These are phyloP conservation scores for Chinchilla lanigera DNA, from an alignment of 2,113 vertebrate genomes.

Conservation along the genomic window DNA sequence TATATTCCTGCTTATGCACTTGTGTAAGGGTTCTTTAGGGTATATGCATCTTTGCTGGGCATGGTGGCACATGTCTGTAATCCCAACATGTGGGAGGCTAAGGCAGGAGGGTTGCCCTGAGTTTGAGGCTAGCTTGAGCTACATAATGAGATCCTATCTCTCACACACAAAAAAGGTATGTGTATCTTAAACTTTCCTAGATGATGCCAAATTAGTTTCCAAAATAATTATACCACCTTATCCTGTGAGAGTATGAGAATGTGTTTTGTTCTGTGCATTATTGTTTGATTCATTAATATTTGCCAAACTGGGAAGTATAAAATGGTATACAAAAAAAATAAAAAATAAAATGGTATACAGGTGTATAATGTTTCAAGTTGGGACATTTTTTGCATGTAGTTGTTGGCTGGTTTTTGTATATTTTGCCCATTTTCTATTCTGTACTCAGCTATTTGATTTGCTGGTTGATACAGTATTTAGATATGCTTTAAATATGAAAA, in stretches of 20 bases:
- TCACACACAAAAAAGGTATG: too few relatives aligned
- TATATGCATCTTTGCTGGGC: neutral
- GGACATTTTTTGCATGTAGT: neutral
- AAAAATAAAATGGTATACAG: neutral
- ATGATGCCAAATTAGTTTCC: neutral
- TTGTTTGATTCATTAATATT: conserved; percentile 33
- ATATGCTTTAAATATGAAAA: conserved; percentile 16
- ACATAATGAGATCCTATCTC: neutral
- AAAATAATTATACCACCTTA: neutral
- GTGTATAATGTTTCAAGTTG: neutral
- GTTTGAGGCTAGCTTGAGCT: neutral
- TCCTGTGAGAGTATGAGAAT: neutral
- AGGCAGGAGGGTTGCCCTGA: neutral
- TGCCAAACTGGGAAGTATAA: neutral
- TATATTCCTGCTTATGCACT: neutral
- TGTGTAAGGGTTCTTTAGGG: neutral
- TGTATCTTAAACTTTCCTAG: neutral
- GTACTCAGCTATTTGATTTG: neutral
- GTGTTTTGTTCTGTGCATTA: neutral
- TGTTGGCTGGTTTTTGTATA: neutral
- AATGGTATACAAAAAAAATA: neutral
- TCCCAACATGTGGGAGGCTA: neutral
- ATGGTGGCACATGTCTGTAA: neutral
- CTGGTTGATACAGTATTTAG: neutral
- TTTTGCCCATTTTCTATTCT: neutral